phyloP scores from a whole-genome alignment of 2,113 vertebrate genomes.

The Mesitornis unicolor region DNA sequence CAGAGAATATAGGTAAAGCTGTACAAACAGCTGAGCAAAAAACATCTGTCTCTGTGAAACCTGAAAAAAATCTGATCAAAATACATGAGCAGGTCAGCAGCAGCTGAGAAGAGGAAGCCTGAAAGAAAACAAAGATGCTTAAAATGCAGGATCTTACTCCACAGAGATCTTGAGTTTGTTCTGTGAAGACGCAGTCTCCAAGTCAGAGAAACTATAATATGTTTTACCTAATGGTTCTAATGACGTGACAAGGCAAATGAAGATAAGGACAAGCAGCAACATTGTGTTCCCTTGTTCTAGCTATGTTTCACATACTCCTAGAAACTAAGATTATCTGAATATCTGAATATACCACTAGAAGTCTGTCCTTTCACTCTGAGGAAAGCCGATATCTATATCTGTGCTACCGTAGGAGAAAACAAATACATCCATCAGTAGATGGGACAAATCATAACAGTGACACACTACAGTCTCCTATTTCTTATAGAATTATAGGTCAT shows the following conservation, averaged over 20 bases:
- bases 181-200: not conserved
- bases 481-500: not conserved
- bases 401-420: not conserved
- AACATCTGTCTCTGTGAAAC: not conserved
- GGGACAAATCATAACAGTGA: not conserved
- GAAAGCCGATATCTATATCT: not conserved
- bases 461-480: not conserved
- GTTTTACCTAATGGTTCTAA: not conserved
- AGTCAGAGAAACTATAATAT: not conserved
- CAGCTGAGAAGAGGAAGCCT: not conserved
- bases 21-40: not conserved
- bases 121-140: not conserved
- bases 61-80: not conserved
- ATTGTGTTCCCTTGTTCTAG: not conserved
- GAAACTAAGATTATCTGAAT: not conserved
- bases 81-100: not conserved
- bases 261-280: not conserved
- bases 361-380: not conserved
- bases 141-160: not conserved
- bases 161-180: rapidly evolving
- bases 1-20: not conserved
- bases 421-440: not conserved
- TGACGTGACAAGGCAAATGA: not conserved
- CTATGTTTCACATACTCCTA: not conserved
- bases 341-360: not conserved